These are phyloP conservation scores for Peromyscus polionotus DNA, from an alignment of 2,113 vertebrate species.

Conservation along the genomic window DNA sequence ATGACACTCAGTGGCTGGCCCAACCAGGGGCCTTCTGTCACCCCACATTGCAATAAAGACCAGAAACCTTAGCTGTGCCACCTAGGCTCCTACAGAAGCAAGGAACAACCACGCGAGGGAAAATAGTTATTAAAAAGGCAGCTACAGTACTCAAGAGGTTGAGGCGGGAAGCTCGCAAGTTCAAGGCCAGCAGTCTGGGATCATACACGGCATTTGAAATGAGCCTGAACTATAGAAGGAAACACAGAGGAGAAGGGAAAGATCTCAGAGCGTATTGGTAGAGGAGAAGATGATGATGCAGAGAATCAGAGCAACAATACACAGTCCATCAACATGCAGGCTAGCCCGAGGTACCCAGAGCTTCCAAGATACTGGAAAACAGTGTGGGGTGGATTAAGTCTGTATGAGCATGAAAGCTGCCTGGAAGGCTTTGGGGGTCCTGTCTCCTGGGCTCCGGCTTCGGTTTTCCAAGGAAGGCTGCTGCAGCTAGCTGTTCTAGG, in stretches of 20 bases:
- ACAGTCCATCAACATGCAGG: background rate
- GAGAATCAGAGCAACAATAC: background rate
- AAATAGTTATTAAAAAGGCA: background rate
- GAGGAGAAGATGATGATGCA: background rate
- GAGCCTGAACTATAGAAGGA: background rate
- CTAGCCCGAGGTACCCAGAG: background rate
- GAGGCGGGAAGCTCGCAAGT: background rate
- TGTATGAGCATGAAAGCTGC: background rate
- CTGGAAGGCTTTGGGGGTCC: background rate
- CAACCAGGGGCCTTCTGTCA: background rate
- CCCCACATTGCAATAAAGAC: background rate
- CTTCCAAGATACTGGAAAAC: background rate
- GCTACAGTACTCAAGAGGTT: background rate
- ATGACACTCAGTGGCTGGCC: background rate
- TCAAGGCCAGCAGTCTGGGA: background rate
- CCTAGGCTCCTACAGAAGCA: background rate
- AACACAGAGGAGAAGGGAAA: background rate
- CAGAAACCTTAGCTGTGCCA: background rate
- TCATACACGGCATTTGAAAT: background rate
- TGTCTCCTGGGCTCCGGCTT: too few relatives aligned
- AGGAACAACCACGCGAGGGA: background rate
- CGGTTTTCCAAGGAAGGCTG: background rate
- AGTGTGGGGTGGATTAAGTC: background rate
- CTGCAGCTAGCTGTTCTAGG: too few relatives aligned
- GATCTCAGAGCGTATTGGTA: background rate